A percentile compares a stretch with the other conserved stretches of the same genome.
These are phyloP conservation scores for Sebastes kiyomatsui DNA, from an alignment of 2,797 vertebrate genomes.

Conservation along the genomic window DNA sequence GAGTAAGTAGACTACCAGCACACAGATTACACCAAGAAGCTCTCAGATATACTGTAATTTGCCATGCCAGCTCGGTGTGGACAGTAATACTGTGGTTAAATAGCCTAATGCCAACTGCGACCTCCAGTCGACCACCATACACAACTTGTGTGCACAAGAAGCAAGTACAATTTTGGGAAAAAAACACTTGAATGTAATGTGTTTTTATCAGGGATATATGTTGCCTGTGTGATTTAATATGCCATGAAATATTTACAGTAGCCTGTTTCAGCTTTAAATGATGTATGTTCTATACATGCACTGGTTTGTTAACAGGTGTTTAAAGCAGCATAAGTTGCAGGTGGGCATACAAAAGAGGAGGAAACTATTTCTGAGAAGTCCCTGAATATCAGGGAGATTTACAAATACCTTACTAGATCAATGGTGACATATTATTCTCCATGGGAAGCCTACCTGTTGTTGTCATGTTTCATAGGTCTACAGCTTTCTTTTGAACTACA, in stretches of 20 bases:
- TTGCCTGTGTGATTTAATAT: not conserved
- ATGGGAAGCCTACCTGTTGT: not conserved
- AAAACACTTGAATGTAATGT: not conserved
- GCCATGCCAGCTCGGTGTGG: not conserved
- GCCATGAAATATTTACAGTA: too few species aligned
- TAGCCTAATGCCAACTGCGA: not conserved
- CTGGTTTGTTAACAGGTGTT: not conserved
- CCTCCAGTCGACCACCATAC: not conserved
- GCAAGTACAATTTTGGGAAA: not conserved
- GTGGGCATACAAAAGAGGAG: not conserved
- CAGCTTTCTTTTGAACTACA: not conserved
- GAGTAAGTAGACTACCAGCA: conserved; percentile 2
- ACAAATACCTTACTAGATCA: not conserved
- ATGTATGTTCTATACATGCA: not conserved
- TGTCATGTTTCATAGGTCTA: not conserved
- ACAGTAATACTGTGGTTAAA: not conserved
- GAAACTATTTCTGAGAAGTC: not conserved
- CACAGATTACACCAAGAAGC: conserved; percentile 10
- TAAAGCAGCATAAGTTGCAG: not conserved
- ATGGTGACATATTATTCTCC: not conserved
- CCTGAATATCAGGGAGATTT: not conserved
- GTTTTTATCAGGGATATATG: not conserved
- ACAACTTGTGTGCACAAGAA: not conserved
- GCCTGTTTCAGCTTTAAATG: not conserved
- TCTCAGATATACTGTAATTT: not conserved